phyloP scores from a whole-genome alignment of 2,797 vertebrate species.

The Esox lucius region DNA sequence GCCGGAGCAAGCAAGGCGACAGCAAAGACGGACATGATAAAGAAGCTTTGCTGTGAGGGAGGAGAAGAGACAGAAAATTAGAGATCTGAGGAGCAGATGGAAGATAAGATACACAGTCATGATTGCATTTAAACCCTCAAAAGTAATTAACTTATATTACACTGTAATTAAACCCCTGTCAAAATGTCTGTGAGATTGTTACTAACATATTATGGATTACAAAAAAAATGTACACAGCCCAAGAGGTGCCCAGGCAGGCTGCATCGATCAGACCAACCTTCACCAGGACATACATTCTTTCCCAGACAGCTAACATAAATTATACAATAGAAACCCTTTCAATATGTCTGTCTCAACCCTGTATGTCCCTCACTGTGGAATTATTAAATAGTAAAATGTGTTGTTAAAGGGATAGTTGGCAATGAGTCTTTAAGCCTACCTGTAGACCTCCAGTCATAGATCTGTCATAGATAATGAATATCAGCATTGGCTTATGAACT shows the following conservation, averaged over 20 bases:
- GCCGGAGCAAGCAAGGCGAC: constrained; percentile 72
- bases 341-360: background rate
- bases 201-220: background rate
- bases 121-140: background rate
- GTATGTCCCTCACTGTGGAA: background rate
- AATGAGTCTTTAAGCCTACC: too few species aligned
- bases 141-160: background rate
- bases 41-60: constrained; percentile 73
- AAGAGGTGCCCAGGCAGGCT: background rate
- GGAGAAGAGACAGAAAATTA: background rate
- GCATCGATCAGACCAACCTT: background rate
- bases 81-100: background rate
- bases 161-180: too few species aligned
- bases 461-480: background rate
- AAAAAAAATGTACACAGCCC: background rate
- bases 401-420: too few species aligned
- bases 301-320: background rate
- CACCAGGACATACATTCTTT: background rate
- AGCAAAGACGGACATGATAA: constrained; percentile 77
- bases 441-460: background rate
- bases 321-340: background rate
- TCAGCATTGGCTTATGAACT: too few species aligned
- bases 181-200: background rate
- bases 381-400: too few species aligned
- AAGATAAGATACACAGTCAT: background rate